phyloP scores from a whole-genome alignment of 2,888 invertebrate genomes.

The Dasypolia templi region DNA sequence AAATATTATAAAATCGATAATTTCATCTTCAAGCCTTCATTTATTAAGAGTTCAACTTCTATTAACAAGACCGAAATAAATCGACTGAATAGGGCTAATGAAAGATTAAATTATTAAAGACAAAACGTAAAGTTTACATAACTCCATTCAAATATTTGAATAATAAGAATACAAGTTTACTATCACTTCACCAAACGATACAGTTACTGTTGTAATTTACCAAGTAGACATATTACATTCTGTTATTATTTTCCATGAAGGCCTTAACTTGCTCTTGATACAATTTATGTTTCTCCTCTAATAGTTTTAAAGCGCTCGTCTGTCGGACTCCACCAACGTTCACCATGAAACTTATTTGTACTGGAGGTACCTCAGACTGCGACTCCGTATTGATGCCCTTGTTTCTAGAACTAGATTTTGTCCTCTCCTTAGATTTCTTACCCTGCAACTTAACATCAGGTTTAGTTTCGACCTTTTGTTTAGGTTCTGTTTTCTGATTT shows the following conservation, averaged over 20 bases:
- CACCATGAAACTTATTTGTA: slow-evolving; percentile 84
- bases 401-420: slow-evolving; percentile 72
- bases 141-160: slow-evolving; percentile 20
- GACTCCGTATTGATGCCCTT: slow-evolving; percentile 74
- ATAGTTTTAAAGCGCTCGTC: slow-evolving; percentile 78
- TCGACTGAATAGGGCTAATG: not conserved
- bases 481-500: slow-evolving; percentile 39
- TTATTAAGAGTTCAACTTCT: not conserved
- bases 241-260: slow-evolving; percentile 74
- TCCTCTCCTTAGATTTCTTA: slow-evolving; percentile 57
- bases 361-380: slow-evolving; percentile 71
- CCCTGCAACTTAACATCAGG: slow-evolving; percentile 37
- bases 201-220: slow-evolving; percentile 1
- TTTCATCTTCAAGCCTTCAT: not conserved
- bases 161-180: slow-evolving; percentile 21
- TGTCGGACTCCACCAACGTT: slow-evolving; percentile 81
- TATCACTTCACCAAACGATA: slow-evolving; percentile 30
- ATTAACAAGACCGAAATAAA: no score
- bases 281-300: slow-evolving; percentile 86
- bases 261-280: slow-evolving; percentile 85
- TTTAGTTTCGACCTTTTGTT: slow-evolving; percentile 52
- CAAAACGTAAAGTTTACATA: slow-evolving; percentile 30
- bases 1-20: not conserved
- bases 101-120: not conserved
- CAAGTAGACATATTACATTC: slow-evolving; percentile 48